Evolutionary conservation across 1,140 invertebrate species (phyloP).

Genomic region (Sycobia sp.): DNA sequence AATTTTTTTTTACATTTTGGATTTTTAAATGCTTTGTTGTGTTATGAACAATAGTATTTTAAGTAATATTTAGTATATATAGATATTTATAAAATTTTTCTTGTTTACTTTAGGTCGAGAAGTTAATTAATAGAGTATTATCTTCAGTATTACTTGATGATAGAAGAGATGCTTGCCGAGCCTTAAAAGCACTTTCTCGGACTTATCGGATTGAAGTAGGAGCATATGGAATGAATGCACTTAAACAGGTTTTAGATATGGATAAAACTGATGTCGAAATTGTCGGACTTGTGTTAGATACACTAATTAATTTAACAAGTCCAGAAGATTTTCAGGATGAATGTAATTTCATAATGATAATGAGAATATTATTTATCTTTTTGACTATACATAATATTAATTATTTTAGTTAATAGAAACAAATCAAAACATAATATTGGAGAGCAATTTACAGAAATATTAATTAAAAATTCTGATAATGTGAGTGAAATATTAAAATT

Average conservation of each 20-base stretch:
- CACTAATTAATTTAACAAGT: conserved; percentile 88
- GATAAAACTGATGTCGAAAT: conserved; percentile 91
- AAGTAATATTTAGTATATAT: background rate
- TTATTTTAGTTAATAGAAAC: conserved; percentile 56
- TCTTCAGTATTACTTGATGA: conserved; percentile 94
- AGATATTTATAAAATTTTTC: conserved; percentile 7
- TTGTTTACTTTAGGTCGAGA: conserved; percentile 77
- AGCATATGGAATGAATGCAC: conserved; percentile 89
- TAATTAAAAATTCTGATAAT: conserved; percentile 90
- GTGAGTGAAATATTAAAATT: conserved; percentile 83
- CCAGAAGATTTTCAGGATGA: conserved; percentile 84
- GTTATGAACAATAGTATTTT: background rate
- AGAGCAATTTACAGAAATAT: conserved; percentile 98
- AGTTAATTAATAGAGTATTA: conserved; percentile 87
- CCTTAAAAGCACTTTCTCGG: conserved; percentile 90
- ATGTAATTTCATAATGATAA: conserved; percentile 50
- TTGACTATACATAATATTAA: too few species aligned
- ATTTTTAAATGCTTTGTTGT: background rate
- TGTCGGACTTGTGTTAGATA: conserved; percentile 88
- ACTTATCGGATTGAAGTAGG: conserved; percentile 95
- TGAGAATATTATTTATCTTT: too few species aligned
- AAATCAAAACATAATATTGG: conserved; percentile 66
- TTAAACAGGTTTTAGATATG: conserved; percentile 80
- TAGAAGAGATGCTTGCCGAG: conserved; percentile 92
- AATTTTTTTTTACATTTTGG: background rate